phyloP scores from a whole-genome alignment of 2,797 vertebrate genomes.

The Aotus griseimembra region DNA sequence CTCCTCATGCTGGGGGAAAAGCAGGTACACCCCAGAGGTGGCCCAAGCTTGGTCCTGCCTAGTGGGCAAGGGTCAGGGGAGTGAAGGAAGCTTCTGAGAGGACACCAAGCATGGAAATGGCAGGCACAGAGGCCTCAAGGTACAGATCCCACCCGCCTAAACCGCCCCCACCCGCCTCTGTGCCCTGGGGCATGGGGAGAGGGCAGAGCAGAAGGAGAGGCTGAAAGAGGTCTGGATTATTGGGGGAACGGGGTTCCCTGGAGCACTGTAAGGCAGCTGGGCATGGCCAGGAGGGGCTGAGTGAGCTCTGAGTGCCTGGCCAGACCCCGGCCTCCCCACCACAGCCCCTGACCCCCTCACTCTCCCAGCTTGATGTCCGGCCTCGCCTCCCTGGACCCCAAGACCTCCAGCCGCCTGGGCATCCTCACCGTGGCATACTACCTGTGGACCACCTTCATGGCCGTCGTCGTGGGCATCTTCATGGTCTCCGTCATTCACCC shows the following conservation, averaged over 20 bases:
- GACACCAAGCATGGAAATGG: neutral
- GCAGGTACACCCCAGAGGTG: neutral
- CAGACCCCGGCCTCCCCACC: neutral
- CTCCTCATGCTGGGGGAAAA: neutral
- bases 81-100: too few relatives aligned
- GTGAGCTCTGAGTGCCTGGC: neutral
- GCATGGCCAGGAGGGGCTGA: neutral
- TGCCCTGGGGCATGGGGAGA: neutral
- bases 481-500: constrained; percentile 98
- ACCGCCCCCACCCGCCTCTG: too few relatives aligned
- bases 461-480: constrained; percentile 95
- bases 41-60: neutral
- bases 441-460: constrained; percentile 97
- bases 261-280: neutral
- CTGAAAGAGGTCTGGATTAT: neutral
- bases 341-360: neutral
- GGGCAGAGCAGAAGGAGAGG: neutral
- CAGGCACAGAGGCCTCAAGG: neutral
- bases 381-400: constrained; percentile 95
- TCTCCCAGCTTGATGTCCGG: constrained; percentile 94
- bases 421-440: constrained; percentile 97
- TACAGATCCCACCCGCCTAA: too few relatives aligned
- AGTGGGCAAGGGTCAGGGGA: neutral
- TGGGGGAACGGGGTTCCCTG: too few relatives aligned
- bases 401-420: constrained; percentile 96